Conservation (phyloP, 2,888 invertebrate genomes). For the Drosophila lutescens region DNA sequence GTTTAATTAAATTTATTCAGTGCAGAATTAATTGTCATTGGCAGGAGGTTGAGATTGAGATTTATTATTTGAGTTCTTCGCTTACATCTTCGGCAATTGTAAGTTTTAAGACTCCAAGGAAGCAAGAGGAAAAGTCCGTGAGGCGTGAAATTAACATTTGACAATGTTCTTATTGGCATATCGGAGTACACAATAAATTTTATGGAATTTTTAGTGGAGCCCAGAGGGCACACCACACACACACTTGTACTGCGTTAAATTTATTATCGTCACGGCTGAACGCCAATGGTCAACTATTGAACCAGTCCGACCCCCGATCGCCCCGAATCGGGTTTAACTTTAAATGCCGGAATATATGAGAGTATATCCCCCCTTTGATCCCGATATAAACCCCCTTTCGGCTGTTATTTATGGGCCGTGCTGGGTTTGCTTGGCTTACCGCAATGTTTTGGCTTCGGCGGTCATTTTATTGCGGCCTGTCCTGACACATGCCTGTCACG, state of each 20-base stretch:
- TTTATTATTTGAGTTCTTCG: conserved; percentile 3
- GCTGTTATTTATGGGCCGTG: conserved; percentile 56
- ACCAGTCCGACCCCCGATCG: conserved; percentile 12
- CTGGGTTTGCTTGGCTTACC: conserved; percentile 55
- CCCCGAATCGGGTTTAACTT: conserved; percentile 25
- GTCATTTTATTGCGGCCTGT: conserved; percentile 73
- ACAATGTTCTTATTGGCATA: conserved; percentile 62
- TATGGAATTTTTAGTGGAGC: conserved; percentile 51
- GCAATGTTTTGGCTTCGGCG: conserved; percentile 72
- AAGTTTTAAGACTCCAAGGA: background rate
- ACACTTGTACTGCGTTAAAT: conserved; percentile 56
- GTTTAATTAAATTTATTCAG: conserved; percentile 80
- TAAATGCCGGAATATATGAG: conserved; percentile 26
- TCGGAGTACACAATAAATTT: conserved; percentile 46
- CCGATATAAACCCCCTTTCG: background rate
- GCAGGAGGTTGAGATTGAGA: conserved; percentile 35
- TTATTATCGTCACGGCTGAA: conserved; percentile 71
- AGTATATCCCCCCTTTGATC: background rate
- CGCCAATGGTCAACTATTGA: conserved; percentile 46
- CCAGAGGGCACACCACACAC: conserved; percentile 2
- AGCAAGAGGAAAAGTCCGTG: conserved; percentile 33
- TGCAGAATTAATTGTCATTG: conserved; percentile 70
- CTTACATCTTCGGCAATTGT: conserved; percentile 2
- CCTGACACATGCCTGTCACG: conserved; percentile 71
- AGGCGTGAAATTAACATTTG: conserved; percentile 77